Evolutionary conservation across 2,113 vertebrate genomes (phyloP), one percentile per base, ranked within the genome.

Genomic region (Labeo catla): DNA sequence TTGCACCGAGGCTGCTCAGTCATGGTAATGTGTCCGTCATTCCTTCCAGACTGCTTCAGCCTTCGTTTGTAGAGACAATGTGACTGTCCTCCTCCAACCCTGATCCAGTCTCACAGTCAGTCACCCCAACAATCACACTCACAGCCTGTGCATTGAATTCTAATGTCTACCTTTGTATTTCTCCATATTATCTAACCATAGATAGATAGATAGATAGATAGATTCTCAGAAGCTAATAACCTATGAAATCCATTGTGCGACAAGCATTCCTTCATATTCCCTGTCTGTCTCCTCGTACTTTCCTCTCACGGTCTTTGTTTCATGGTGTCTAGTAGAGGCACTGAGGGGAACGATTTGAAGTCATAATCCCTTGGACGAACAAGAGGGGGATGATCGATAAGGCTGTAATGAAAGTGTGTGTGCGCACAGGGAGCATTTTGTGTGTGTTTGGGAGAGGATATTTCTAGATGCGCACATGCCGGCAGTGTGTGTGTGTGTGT

Each of bases 1-100:
- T 52, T 83, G 86, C 81, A 84, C 86, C 86, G 83, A 88, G 84
- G 88, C 74, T 86, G 84, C 89, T 91, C 82, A 86, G 43, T 76
- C 59, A 86, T 81, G 82, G 49, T 90, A 47, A 87, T 91, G 84
- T 86, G 57, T 68, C 80, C 11, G 12, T 49, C 47, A 9, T 72
- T 68, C 34, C 43, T 84, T 47, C 50, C 11, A 59, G 59, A 77
- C 57, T 83, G 5, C 21, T 43, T 70, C 6, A 54, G 45, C 50
- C 54, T 77, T 13, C 6, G 23, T 84, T 19, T 84, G 57, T 49
- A 70, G 76, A 85, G 13, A 74, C 15, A 28, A 50, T 72, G 34
- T 34, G n/a, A 47, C 52, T 80, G n/a, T 73, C 65, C 77, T 34
- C 13, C 65, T 87, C 57, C 47, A 23, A 63, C 81, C 63, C 52